Evolutionary conservation across 2,113 vertebrate genomes (phyloP).

Genomic region (Callochromis pleurospilus): DNA sequence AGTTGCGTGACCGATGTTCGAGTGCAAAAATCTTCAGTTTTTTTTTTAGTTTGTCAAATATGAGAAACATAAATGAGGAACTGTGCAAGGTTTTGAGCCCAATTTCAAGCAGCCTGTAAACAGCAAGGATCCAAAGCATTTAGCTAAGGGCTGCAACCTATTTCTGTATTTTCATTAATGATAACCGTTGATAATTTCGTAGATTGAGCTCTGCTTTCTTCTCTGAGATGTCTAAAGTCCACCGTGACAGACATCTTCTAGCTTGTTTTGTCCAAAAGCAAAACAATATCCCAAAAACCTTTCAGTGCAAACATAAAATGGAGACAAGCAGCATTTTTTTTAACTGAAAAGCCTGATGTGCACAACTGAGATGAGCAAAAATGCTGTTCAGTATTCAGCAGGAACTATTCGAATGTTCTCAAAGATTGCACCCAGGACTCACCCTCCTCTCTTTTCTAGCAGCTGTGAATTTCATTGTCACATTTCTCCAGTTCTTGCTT

Average conservation of each 20-base stretch:
- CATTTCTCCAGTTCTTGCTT: neutral
- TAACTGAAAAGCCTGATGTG: neutral
- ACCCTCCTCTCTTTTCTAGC: neutral
- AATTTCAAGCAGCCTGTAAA: neutral
- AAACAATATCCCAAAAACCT: neutral
- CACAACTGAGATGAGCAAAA: neutral
- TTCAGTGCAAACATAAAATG: neutral
- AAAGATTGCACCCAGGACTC: neutral
- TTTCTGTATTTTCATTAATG: neutral
- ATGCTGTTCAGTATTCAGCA: neutral
- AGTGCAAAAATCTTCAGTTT: neutral
- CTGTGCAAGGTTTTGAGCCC: neutral
- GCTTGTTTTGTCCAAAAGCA: neutral
- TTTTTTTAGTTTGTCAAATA: neutral
- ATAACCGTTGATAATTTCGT: neutral
- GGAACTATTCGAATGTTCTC: neutral
- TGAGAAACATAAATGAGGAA: neutral
- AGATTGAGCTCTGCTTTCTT: neutral
- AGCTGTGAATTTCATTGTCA: neutral
- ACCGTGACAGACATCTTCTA: neutral
- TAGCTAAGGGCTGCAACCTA: fast-evolving
- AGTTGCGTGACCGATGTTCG: neutral
- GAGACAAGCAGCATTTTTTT: neutral
- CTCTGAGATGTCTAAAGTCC: neutral
- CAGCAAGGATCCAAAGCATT: neutral